Conservation (phyloP, 2,113 vertebrate species). For the Orycteropus afer region DNA sequence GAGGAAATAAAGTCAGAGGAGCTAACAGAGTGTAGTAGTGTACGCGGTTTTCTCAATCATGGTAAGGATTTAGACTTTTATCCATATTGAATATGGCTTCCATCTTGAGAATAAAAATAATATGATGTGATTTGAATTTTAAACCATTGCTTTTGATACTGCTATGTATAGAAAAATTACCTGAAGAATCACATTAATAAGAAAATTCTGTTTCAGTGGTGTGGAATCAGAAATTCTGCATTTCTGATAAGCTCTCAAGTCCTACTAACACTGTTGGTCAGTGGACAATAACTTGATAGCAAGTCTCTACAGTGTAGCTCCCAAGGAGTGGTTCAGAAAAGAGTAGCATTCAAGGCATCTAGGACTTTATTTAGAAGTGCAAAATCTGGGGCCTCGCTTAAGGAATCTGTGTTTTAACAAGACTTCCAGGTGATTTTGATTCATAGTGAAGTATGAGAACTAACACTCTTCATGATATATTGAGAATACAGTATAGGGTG, state of each 20-base stretch:
- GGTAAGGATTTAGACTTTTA: neutral
- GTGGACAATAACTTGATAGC: neutral
- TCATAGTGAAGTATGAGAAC: neutral
- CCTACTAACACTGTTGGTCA: neutral
- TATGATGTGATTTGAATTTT: neutral
- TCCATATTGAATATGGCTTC: neutral
- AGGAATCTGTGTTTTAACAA: neutral
- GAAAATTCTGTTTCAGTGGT: neutral
- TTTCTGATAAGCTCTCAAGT: neutral
- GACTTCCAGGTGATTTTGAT: neutral
- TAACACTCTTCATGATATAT: neutral
- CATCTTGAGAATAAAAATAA: neutral
- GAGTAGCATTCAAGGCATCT: neutral
- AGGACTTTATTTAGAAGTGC: neutral
- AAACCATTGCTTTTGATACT: neutral
- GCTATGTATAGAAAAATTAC: neutral
- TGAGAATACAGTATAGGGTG: neutral
- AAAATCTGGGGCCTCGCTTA: neutral
- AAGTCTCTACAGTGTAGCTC: neutral
- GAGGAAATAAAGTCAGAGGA: neutral
- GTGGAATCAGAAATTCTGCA: neutral
- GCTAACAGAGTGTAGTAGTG: neutral
- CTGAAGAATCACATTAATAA: neutral
- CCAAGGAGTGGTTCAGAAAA: neutral
- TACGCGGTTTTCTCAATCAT: neutral